Evolutionary conservation across 2,888 invertebrate species (phyloP).

Genomic region (Chaetogeoica ovagalla): DNA sequence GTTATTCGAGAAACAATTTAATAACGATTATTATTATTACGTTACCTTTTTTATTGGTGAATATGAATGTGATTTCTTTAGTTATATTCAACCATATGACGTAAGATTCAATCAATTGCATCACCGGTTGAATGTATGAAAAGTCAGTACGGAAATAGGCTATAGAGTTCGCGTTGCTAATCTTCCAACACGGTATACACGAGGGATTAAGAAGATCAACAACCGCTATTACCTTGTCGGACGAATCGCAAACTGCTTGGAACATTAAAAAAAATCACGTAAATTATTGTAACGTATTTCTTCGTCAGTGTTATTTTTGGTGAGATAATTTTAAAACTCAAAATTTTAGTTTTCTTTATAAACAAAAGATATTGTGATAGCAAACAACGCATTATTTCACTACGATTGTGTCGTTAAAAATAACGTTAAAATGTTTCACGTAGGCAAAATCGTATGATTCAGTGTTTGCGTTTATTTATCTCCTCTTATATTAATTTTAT

Average conservation of each 20-base stretch:
- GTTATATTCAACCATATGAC: conserved; percentile 38
- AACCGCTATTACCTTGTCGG: conserved; percentile 5
- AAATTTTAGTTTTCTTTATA: too few relatives aligned
- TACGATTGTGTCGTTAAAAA: too few relatives aligned
- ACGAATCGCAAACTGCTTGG: conserved; percentile 23
- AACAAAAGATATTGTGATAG: too few relatives aligned
- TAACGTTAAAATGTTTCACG: too few relatives aligned
- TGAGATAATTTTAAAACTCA: too few relatives aligned
- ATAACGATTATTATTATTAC: background rate
- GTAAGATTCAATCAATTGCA: conserved; percentile 32
- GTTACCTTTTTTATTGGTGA: conserved; percentile 26
- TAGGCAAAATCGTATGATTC: too few relatives aligned
- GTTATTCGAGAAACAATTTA: background rate
- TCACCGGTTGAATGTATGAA: conserved; percentile 16
- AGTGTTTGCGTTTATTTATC: too few relatives aligned
- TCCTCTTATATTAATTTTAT: too few relatives aligned
- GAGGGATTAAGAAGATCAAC: conserved; percentile 30
- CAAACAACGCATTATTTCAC: too few relatives aligned
- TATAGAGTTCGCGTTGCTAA: conserved; percentile 24
- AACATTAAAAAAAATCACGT: background rate
- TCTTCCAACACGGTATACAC: conserved; percentile 27
- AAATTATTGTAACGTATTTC: too few relatives aligned
- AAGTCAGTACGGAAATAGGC: conserved; percentile 42
- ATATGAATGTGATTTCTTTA: conserved; percentile 35
- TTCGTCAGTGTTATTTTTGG: too few relatives aligned